Evolutionary conservation across 2,113 vertebrate genomes (phyloP), one percentile per base, ranked within the genome.

Genomic region (Myotis davidii): DNA sequence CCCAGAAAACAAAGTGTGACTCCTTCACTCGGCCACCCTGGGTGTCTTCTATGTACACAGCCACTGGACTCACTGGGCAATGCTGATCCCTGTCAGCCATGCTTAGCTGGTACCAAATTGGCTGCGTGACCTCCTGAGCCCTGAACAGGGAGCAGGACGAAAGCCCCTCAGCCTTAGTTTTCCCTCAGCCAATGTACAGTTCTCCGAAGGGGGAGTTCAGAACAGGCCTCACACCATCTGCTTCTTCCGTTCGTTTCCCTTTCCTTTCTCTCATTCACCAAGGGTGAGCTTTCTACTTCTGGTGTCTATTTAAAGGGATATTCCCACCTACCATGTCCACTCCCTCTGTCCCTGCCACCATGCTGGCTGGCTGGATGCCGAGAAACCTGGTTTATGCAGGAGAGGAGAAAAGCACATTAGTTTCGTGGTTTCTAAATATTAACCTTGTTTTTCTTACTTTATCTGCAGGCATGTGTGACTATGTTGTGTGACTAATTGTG

Each of bases 361-460:
- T 18, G 56, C 64, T 37, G 42, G 25, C 34, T 79, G 42, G 32
- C 67, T 42, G 27, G 42, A 27, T 79, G 16, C 18, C 48, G 72
- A 89, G 59, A 90, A 74, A 72, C 10, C 21, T 29, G 12, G 3
- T 79, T 86, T 81, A 54, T 72, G 45, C 32, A 39, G 23, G 52
- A 93, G n/a, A 76, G 16, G 14, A 37, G 6, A 64, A 81, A 96
- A 90, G 45, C 34, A 64, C 6, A 56, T 37, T 18, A 65, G 37
- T 52, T 78, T 69, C 79, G 88, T 67, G 23, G 32, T 95, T 95
- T 82, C 64, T 77, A 23, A 93, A 59, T 32, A 91, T 64, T 18
- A 74, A 32, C 14, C 21, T 23, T 54, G 23, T 29, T 77, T 88
- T 76, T 32, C 37, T 84, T 52, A 42, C 42, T 65, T 72, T 54